Percentiles rank a stretch among this genome's conserved stretches.
Evolutionary conservation across 2,888 invertebrate species (phyloP).

Genomic region (Ormia ochracea): DNA sequence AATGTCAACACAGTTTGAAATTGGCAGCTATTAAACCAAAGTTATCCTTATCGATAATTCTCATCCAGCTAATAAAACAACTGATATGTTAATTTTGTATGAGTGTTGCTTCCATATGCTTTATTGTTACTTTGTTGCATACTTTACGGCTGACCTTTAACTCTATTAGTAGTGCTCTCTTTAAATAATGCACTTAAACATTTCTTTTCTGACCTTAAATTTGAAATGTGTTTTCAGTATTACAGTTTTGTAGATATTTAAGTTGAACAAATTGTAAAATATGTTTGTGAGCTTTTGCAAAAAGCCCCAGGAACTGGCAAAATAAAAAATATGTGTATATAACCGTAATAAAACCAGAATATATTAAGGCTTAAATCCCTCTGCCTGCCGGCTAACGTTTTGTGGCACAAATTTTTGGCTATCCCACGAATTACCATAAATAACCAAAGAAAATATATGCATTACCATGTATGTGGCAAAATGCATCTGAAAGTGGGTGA

Average conservation of each 20-base stretch:
- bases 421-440: constrained; percentile 42
- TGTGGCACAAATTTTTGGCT: constrained; percentile 13
- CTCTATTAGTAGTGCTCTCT: constrained; percentile 8
- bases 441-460: constrained; percentile 28
- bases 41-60: no score
- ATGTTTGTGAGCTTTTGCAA: constrained; percentile 30
- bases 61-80: no score
- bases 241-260: constrained; percentile 8
- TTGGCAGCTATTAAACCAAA: no score
- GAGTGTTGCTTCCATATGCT: no score
- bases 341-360: not conserved
- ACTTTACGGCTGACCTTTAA: constrained; percentile 11
- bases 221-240: not conserved
- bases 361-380: constrained; percentile 18
- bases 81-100: no score
- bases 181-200: not conserved
- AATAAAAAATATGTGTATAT: no score
- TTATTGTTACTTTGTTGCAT: not conserved
- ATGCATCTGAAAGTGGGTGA: not conserved
- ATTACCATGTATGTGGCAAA: not conserved
- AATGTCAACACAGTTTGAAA: no score
- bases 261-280: constrained; percentile 47
- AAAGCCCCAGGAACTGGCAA: not conserved
- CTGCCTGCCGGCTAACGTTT: constrained; percentile 18
- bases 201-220: constrained; percentile 10